Base-by-base conservation (phyloP, 2,888 invertebrate species). In the Drosophila anceps region DNA sequence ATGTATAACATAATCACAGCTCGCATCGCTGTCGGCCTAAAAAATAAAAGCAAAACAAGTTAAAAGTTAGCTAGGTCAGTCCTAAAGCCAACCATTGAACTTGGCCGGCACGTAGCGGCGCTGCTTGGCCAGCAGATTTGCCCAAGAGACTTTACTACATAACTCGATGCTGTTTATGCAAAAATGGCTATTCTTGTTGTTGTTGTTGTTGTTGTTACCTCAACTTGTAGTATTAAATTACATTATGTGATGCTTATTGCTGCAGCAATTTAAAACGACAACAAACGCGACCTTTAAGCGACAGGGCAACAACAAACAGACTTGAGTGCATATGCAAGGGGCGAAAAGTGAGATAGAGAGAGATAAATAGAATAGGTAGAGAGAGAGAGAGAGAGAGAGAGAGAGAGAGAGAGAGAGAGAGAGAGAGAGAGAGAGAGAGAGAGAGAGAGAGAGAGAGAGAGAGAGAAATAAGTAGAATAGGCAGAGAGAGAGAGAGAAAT, bases 241-340 rank as follows among this genome's bases (percentile, higher is more conserved):
- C n/a, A 27, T 29, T 27, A 46, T 54, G 44, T 48, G 54, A 44
- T 69, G 66, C 54, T 79, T 70, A 66, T 73, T 73, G 59, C 71
- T 76, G 81, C 79, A 76, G 76, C 57, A 80, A 76, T 57, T 80
- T 75, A 61, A 86, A 86, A 27, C 57, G 68, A 33, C 63, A 64
- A 48, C 59, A 54, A 83, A 73, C 43, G 59, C 43, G 39, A 59
- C 27, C 46, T 31, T 18, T 12, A 50, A 50, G 10, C 48, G 31
- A 48, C 46, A 41, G 13, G 51, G 37, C 8, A 18, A n/a, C 3
- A 1, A 18, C 24, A 24, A 18, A 33, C 9, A 31, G 8, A 37
- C 27, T 41, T 27, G 6, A 4, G 43, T 27, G n/a, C 35, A 27
- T 13, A 12, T 24, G 6, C 13, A 13, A n/a, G 39, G n/a, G 24